Evolutionary conservation across 2,113 vertebrate genomes (phyloP), one percentile per base, ranked within the genome.

Genomic region (Sapajus apella): DNA sequence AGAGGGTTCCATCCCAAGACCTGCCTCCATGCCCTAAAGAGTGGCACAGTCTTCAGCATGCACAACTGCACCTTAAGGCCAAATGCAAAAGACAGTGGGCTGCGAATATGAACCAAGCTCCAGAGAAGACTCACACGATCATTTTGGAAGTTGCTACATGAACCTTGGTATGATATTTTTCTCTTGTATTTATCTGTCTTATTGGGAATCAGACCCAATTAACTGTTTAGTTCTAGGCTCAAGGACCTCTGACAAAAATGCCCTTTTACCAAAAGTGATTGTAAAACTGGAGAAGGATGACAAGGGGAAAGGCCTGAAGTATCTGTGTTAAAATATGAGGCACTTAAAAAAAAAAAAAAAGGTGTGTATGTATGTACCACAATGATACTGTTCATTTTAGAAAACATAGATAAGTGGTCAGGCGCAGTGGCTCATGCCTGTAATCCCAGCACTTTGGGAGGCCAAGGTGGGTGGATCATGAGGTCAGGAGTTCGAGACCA

Each of bases 281-380:
- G 5, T 73, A 68, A 95, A 92, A 84, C 35, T 87, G 40, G 45
- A 84, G 58, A 73, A 80, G 30, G 23, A 37, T 17, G 20, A n/a
- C 68, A 75, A 96, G 30, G 35, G 56, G 16, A 82, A 89, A 25
- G 81, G 58, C 64, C 55, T 43, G 43, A 87, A 68, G 21, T 80
- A 70, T 96, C 55, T 90, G 76, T 56, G 61, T 79, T 83, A 72
- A 87, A 87, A 95, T 64, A 13, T 17, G 81, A 91, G 58, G 87
- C 87, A 68, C 56, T 91, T 90, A 40, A 40, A 40, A 1, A 56
- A 82, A 56, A 75, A 18, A 18, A 83, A 58, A 23, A 83, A 35
- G 25, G 37, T 75, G n/a, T 82, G 16, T 84, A 20, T 40, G 58
- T 72, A 18, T 85, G 17, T 85, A 56, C 55, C 64, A 95, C 55